Conservation (phyloP, 2,797 vertebrate genomes). For the Myotis findleyi region DNA sequence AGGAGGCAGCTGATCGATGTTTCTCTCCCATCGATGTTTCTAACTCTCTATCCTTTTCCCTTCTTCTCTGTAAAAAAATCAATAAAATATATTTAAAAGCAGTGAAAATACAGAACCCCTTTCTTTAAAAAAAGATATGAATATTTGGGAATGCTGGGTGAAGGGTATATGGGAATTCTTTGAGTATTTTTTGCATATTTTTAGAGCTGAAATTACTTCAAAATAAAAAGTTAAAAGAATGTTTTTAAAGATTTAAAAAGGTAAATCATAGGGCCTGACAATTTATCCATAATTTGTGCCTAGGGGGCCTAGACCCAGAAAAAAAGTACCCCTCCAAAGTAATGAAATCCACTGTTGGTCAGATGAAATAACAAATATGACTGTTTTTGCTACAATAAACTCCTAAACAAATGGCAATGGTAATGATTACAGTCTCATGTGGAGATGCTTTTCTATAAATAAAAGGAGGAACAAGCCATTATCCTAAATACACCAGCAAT, state of each 20-base stretch:
- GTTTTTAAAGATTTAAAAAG: slow-evolving; percentile 37
- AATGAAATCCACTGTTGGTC: not conserved
- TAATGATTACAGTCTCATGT: not conserved
- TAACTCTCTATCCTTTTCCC: no score
- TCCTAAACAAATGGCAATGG: slow-evolving; percentile 34
- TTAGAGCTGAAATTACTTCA: slow-evolving; percentile 13
- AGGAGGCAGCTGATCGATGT: no score
- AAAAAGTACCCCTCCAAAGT: not conserved
- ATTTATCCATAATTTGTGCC: not conserved
- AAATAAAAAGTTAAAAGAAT: slow-evolving; percentile 8
- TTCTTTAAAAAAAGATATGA: not conserved
- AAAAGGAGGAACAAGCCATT: not conserved
- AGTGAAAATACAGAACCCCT: no score
- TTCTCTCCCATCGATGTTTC: no score
- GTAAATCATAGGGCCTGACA: slow-evolving; percentile 1
- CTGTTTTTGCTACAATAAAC: slow-evolving; percentile 20
- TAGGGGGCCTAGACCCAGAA: not conserved
- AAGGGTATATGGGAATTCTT: not conserved
- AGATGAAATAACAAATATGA: not conserved
- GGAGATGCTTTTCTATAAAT: not conserved
- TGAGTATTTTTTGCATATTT: not conserved
- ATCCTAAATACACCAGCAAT: not conserved
- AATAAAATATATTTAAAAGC: no score
- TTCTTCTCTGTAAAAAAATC: no score
- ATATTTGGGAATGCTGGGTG: not conserved